Conservation (phyloP, 2,797 vertebrate species). For the Semaprochilodus insignis region DNA sequence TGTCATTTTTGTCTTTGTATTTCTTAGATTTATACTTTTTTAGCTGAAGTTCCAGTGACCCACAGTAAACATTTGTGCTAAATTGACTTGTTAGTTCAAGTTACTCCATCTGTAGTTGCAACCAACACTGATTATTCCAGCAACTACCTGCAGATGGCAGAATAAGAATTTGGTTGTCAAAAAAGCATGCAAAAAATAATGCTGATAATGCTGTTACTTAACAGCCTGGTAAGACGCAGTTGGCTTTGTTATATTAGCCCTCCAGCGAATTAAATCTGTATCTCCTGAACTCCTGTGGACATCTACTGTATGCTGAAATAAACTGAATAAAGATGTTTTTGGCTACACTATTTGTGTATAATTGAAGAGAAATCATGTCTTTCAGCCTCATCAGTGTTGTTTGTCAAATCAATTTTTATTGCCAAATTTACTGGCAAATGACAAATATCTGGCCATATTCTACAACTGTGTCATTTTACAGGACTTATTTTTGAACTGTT, state of each 20-base stretch:
- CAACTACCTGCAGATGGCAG: constrained; percentile 56
- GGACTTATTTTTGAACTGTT: background rate
- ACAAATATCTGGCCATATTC: background rate
- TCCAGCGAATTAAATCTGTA: background rate
- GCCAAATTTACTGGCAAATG: too few relatives aligned
- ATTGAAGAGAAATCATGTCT: background rate
- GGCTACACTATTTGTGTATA: background rate
- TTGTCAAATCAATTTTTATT: too few relatives aligned
- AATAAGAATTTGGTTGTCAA: constrained; percentile 16
- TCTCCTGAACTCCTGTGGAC: background rate
- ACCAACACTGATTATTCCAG: background rate
- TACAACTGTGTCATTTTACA: background rate
- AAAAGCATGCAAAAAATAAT: background rate
- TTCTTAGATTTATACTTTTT: too few relatives aligned
- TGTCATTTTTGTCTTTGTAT: too few relatives aligned
- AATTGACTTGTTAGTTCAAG: background rate
- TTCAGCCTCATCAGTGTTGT: background rate
- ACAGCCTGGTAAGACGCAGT: background rate
- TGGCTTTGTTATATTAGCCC: background rate
- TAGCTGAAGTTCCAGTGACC: too few relatives aligned
- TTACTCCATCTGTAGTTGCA: background rate
- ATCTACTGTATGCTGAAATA: background rate
- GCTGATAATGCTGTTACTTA: background rate
- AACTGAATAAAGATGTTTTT: background rate
- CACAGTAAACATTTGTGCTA: background rate